Evolutionary conservation across 2,797 vertebrate species (phyloP), one percentile per base, ranked within the genome.

Genomic region (Melanitta fusca): DNA sequence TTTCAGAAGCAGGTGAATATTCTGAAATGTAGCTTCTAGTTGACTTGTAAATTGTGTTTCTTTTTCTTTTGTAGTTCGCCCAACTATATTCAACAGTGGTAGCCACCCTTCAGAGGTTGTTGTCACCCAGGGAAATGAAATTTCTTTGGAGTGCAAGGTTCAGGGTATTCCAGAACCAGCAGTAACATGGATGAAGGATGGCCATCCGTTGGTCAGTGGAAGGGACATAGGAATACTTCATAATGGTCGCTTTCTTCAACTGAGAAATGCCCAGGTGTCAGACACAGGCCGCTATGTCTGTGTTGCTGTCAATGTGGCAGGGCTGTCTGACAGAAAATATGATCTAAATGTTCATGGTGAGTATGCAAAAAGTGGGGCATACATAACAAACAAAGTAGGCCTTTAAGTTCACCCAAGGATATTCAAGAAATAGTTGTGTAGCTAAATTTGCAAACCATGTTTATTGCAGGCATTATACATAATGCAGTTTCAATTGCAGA

Each of bases 271-370:
- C 43, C 98, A 97, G 24, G 97, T 99, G 84, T 98, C 98, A 2
- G 98, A 99, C 97, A 99, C 98, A 0, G 99, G 99, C 21, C 99
- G 98, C 83, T 99, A 99, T 80, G 98, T 98, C 64, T 99, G 99
- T 34, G 97, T 99, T 11, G 99, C 99, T 81, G 95, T 99, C 66
- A 99, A 99, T 53, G 97, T 98, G 62, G 99, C 99, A 1, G 99
- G 99, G 84, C 98, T 99, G 94, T 96, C 98, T 2, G 99, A 99
- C 97, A 98, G 96, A 95, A 99, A 98, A 93, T 98, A 98, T 4
- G 98, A 99, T 80, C 91, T 99, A 95, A 99, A 88, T 19, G 98
- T 99, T 22, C 98, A 99, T 3, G 98, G 99, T 99, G 97, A 97
- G 98, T 95, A 58, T 47, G 43, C 15, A 8, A 27, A 39, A 39